A percentile compares a stretch with the other conserved stretches of the same genome.
These are phyloP conservation scores for Gonioctena quinquepunctata DNA, from an alignment of 1,140 invertebrate species.

Conservation along the genomic window DNA sequence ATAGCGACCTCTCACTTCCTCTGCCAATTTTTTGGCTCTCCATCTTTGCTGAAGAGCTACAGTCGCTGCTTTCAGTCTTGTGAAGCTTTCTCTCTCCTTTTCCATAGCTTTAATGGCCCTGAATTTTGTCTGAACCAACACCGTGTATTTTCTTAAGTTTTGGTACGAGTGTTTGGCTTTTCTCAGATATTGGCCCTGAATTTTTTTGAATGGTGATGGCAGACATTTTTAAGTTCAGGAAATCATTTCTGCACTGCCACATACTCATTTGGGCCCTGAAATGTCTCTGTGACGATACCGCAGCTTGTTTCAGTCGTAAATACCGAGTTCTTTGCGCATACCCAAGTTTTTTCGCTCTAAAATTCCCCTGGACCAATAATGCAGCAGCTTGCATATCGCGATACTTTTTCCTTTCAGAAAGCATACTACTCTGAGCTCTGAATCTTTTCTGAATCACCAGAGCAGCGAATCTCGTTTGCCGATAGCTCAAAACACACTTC, in stretches of 20 bases:
- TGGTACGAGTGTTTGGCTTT: slow-evolving; percentile 37
- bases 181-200: slow-evolving; percentile 47
- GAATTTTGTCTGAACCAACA: slow-evolving; percentile 57
- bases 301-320: slow-evolving; percentile 32
- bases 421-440: slow-evolving; percentile 26
- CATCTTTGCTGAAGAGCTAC: slow-evolving; percentile 56
- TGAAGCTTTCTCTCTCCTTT: slow-evolving; percentile 42
- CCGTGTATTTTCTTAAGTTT: neutral
- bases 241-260: slow-evolving; percentile 41
- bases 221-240: slow-evolving; percentile 36
- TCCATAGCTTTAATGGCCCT: slow-evolving; percentile 51
- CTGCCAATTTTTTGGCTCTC: slow-evolving; percentile 40
- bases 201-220: slow-evolving; percentile 43
- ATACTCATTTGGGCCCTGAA: slow-evolving; percentile 49
- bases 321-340: slow-evolving; percentile 32
- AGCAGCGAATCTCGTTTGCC: slow-evolving; percentile 24
- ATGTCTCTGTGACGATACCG: slow-evolving; percentile 53
- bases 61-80: slow-evolving; percentile 44
- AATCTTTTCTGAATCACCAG: slow-evolving; percentile 48
- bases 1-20: neutral
- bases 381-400: neutral
- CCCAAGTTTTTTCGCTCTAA: slow-evolving; percentile 50
- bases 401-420: neutral
- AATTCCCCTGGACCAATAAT: slow-evolving; percentile 39
- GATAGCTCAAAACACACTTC: neutral